Evolutionary conservation across 2,888 invertebrate genomes (phyloP).

Genomic region (Sabatieria punctata): DNA sequence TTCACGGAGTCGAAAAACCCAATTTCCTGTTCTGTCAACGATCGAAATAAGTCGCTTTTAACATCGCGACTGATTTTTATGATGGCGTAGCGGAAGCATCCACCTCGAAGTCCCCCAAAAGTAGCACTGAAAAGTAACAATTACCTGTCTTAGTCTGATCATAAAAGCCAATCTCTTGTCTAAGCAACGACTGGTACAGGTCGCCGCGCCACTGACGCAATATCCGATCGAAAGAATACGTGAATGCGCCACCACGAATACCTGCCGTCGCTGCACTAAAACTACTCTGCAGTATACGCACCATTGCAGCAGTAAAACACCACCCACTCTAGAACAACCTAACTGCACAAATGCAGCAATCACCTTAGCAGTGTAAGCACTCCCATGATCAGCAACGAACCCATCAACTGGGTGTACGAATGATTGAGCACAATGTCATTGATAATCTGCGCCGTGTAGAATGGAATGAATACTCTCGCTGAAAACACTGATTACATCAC

Average conservation of each 20-base stretch:
- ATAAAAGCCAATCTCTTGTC: slow-evolving; percentile 35
- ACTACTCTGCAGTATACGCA: background rate
- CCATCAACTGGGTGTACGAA: slow-evolving; percentile 26
- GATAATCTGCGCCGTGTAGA: slow-evolving; percentile 34
- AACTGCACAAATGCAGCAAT: background rate
- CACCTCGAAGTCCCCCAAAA: slow-evolving; percentile 32
- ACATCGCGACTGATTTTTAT: slow-evolving; percentile 30
- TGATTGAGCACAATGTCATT: slow-evolving; percentile 34
- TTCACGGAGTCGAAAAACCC: slow-evolving; percentile 34
- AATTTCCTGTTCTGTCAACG: slow-evolving; percentile 32
- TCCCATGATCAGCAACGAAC: slow-evolving; percentile 25
- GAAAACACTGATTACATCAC: slow-evolving; percentile 10
- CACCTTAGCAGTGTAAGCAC: slow-evolving; percentile 25
- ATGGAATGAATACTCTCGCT: slow-evolving; percentile 35
- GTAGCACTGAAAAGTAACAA: slow-evolving; percentile 23
- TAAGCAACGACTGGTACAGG: slow-evolving; percentile 29
- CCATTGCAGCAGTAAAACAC: slow-evolving; percentile 3
- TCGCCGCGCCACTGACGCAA: slow-evolving; percentile 12
- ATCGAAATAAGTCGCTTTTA: slow-evolving; percentile 28
- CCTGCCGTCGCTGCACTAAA: slow-evolving; percentile 24
- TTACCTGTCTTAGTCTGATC: slow-evolving; percentile 42
- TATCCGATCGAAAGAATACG: slow-evolving; percentile 16
- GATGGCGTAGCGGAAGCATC: slow-evolving; percentile 31
- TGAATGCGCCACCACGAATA: slow-evolving; percentile 32
- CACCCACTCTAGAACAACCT: no score